Conservation (phyloP, 2,797 vertebrate genomes). For the Macropus fuliginosus region DNA sequence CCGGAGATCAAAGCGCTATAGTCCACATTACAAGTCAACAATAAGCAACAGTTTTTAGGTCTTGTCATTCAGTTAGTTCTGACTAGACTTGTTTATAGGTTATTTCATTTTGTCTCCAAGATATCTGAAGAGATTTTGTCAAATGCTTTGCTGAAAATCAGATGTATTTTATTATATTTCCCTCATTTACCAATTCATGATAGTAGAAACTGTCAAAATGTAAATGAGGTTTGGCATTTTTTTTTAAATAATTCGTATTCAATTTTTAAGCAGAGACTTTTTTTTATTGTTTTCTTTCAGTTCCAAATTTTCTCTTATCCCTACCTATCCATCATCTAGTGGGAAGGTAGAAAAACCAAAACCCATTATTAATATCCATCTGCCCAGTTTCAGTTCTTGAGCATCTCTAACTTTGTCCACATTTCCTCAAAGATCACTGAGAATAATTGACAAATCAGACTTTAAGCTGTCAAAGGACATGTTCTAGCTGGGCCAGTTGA, state of each 20-base stretch:
- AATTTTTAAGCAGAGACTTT: too few species aligned
- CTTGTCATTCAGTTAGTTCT: background rate
- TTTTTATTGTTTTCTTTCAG: background rate
- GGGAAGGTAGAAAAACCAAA: too few species aligned
- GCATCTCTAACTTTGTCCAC: background rate
- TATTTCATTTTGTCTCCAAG: background rate
- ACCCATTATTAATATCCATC: background rate
- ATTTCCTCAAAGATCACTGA: background rate
- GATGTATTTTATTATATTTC: background rate
- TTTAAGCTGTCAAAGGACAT: too few species aligned
- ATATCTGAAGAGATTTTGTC: background rate
- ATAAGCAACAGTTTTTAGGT: background rate
- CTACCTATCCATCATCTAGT: too few species aligned
- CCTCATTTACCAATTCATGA: background rate
- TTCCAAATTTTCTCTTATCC: background rate
- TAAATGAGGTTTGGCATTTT: background rate
- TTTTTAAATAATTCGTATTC: background rate
- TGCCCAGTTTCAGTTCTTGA: background rate
- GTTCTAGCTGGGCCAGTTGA: too few species aligned
- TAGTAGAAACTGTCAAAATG: background rate
- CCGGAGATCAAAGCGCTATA: background rate
- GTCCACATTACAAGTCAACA: background rate
- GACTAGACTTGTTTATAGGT: background rate
- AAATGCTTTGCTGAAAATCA: background rate
- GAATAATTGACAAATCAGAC: background rate